Percentiles rank a stretch among this genome's conserved stretches.
phyloP scores from a whole-genome alignment of 2,888 invertebrate genomes.

The Stenurella melanura region DNA sequence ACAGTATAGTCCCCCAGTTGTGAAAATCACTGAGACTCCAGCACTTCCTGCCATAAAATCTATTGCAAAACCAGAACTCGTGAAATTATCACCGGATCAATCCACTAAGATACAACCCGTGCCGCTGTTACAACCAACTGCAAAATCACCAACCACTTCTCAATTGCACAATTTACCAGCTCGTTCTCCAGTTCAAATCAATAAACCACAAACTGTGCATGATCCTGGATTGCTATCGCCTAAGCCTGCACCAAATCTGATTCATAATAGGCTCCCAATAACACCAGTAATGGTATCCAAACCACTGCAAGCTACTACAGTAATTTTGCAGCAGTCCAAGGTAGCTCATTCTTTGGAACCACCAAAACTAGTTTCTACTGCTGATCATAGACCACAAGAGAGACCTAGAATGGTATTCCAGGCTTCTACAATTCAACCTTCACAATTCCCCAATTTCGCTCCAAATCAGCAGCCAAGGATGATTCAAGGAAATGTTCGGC shows the following conservation, averaged over 20 bases:
- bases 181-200: constrained; percentile 60
- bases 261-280: constrained; percentile 76
- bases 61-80: constrained; percentile 60
- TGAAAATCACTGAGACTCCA: constrained; percentile 60
- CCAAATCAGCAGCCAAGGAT: constrained; percentile 60
- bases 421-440: constrained; percentile 53
- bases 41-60: constrained; percentile 59
- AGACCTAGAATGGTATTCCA: constrained; percentile 73
- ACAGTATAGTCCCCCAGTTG: constrained; percentile 55
- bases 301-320: constrained; percentile 75
- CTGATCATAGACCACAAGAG: constrained; percentile 62
- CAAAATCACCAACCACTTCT: constrained; percentile 54
- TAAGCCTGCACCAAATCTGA: constrained; percentile 53
- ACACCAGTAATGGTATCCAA: constrained; percentile 78
- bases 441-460: constrained; percentile 59
- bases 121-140: constrained; percentile 44
- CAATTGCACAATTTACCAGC: constrained; percentile 65
- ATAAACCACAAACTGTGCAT: constrained; percentile 51
- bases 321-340: constrained; percentile 70
- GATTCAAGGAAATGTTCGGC: constrained; percentile 60
- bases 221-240: constrained; percentile 55
- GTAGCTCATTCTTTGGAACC: constrained; percentile 67
- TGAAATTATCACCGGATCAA: constrained; percentile 54
- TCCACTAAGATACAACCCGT: constrained; percentile 50
- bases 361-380: constrained; percentile 64